phyloP scores from a whole-genome alignment of 2,888 invertebrate genomes.

The Lutraria lutraria region DNA sequence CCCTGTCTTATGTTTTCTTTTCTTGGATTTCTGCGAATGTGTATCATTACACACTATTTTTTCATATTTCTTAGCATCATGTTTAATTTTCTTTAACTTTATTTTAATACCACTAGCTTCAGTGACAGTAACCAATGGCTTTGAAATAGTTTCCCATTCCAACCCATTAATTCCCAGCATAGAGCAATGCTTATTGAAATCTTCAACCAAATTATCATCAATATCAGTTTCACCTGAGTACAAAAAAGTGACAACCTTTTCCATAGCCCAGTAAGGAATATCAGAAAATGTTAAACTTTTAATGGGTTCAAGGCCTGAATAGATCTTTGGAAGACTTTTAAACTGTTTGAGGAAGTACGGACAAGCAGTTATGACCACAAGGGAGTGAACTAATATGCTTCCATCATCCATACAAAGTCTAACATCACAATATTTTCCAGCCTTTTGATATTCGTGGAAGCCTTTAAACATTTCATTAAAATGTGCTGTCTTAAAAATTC shows the following conservation, averaged over 20 bases:
- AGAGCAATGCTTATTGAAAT: slow-evolving; percentile 39
- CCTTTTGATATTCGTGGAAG: slow-evolving; percentile 43
- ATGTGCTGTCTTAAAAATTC: slow-evolving; percentile 22
- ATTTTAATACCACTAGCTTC: not conserved
- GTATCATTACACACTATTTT: not conserved
- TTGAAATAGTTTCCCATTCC: slow-evolving; percentile 12
- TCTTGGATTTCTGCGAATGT: not conserved
- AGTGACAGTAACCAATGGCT: not conserved
- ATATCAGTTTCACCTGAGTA: slow-evolving; percentile 44
- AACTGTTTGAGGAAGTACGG: slow-evolving; percentile 34
- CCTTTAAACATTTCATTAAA: slow-evolving; percentile 32
- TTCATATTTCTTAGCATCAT: not conserved
- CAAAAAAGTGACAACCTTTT: slow-evolving; percentile 44
- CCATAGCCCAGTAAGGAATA: slow-evolving; percentile 42
- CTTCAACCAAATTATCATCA: not conserved
- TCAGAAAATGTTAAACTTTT: slow-evolving; percentile 27
- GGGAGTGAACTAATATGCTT: slow-evolving; percentile 32
- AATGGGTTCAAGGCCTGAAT: not conserved
- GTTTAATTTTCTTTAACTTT: not conserved
- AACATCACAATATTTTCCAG: slow-evolving; percentile 53
- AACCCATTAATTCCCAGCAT: slow-evolving; percentile 27
- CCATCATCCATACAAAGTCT: slow-evolving; percentile 34
- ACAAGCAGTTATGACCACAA: slow-evolving; percentile 38
- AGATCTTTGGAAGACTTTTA: not conserved
- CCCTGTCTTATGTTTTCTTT: slow-evolving; percentile 4